Conservation (phyloP, 2,113 vertebrate species). For the Sakesphorus luctuosus region DNA sequence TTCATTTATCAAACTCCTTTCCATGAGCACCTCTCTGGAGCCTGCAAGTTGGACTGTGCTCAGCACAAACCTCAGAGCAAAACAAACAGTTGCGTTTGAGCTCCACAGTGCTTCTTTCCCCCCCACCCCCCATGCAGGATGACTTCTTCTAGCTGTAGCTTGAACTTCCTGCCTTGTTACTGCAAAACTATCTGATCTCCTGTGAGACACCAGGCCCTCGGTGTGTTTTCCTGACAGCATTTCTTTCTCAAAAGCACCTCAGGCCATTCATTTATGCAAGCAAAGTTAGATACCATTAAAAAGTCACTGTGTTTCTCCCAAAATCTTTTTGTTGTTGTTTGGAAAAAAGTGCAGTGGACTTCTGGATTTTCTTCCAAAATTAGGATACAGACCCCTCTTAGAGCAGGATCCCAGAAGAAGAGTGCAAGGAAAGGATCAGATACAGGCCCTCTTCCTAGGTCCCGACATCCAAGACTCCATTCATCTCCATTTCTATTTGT, state of each 20-base stretch:
- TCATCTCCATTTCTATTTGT: neutral
- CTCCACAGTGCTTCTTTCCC: neutral
- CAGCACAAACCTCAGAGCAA: neutral
- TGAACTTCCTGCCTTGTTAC: conserved; percentile 25
- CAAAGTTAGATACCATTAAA: neutral
- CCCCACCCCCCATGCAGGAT: neutral
- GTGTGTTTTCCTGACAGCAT: neutral
- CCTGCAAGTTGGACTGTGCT: neutral
- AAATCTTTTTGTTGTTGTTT: neutral
- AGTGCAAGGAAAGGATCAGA: neutral
- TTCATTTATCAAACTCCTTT: neutral
- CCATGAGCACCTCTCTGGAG: neutral
- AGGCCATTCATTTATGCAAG: neutral
- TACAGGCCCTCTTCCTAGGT: neutral
- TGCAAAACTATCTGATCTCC: neutral
- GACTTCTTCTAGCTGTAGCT: neutral
- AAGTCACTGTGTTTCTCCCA: neutral
- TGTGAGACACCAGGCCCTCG: neutral
- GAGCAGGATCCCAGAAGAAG: neutral
- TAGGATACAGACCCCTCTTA: neutral
- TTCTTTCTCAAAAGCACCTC: neutral
- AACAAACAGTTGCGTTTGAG: neutral
- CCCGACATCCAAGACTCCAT: neutral
- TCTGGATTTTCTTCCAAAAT: neutral
- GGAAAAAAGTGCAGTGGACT: neutral